Base-by-base conservation (phyloP, 2,113 vertebrate genomes). In the Urocolius indicus region DNA sequence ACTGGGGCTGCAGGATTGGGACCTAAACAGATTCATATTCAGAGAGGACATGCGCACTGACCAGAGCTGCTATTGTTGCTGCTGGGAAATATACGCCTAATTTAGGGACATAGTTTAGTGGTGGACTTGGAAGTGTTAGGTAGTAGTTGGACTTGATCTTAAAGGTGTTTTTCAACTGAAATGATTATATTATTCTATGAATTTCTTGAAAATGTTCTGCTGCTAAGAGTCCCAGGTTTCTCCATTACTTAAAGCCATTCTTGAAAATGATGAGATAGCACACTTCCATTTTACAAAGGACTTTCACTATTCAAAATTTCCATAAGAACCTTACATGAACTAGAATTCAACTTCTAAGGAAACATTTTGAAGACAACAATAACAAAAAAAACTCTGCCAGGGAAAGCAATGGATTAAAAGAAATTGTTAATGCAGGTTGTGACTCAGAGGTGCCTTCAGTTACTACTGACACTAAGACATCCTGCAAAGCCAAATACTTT, bases 131-230 rank as follows among this genome's bases (percentile, higher is more conserved):
- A 9, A 41, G 38, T 41, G 38, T 41, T 41, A 41, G 38, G 38
- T 41, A 41, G 38, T 41, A 41, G 38, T 41, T 41, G 38, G 38
- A 41, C 38, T 41, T 41, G 38, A 41, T 41, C 38, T 41, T 41
- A 41, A 9, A 41, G 38, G 38, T 41, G 9, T 41, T 41, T 41
- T 10, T 41, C 38, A 41, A 41, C 38, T 41, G 38, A 41, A 41
- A 41, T 10, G 38, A 41, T 41, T 41, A 9, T 41, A 41, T 41
- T 41, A 41, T 41, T 41, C 38, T 12, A 41, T 12, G 38, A 94
- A 86, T 82, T 96, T 87, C 54, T 77, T 84, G 57, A 87, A 96
- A 97, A 95, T 41, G 36, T 65, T 86, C 66, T 86, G 20, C 90
- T 94, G 81, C 24, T 83, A 93, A 94, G 49, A 88, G 58, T 85